These are phyloP conservation scores for Cataglyphis rosenhaueri DNA, from an alignment of 2,888 invertebrate species.

Conservation along the genomic window DNA sequence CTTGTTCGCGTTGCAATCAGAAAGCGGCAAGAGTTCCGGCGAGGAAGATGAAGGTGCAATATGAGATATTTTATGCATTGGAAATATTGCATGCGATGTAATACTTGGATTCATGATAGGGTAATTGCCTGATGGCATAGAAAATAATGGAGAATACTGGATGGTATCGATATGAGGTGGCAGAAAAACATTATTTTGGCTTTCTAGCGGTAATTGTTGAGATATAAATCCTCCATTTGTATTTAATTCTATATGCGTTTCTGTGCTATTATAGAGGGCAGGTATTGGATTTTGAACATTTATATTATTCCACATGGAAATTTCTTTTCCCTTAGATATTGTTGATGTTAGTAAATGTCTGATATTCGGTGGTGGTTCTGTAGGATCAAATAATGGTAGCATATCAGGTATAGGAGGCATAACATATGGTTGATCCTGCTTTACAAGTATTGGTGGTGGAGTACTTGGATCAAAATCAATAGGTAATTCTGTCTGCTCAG, in stretches of 20 bases:
- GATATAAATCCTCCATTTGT: constrained; percentile 54
- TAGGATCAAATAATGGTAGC: constrained; percentile 68
- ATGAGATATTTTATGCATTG: neutral
- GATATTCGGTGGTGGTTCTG: constrained; percentile 66
- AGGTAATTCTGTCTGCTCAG: constrained; percentile 25
- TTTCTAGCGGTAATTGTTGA: constrained; percentile 63
- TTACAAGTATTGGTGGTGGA: constrained; percentile 57
- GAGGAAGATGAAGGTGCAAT: neutral
- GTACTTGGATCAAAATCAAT: constrained; percentile 55
- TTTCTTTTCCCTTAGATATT: constrained; percentile 19
- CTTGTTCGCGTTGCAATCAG: constrained; percentile 41
- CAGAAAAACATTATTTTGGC: constrained; percentile 45
- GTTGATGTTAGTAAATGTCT: constrained; percentile 16
- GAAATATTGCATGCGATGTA: neutral
- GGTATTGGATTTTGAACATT: constrained; percentile 22
- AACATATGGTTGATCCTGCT: constrained; percentile 55
- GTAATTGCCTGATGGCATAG: neutral
- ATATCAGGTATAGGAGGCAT: constrained; percentile 53
- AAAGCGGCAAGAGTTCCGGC: neutral
- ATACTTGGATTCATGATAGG: neutral
- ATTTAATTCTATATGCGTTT: constrained; percentile 13
- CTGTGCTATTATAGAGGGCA: neutral
- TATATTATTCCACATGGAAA: constrained; percentile 24
- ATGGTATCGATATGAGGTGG: constrained; percentile 32
- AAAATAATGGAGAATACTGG: constrained; percentile 16